phyloP scores from a whole-genome alignment of 2,113 vertebrate species.

The Illadopsis cleaveri region DNA sequence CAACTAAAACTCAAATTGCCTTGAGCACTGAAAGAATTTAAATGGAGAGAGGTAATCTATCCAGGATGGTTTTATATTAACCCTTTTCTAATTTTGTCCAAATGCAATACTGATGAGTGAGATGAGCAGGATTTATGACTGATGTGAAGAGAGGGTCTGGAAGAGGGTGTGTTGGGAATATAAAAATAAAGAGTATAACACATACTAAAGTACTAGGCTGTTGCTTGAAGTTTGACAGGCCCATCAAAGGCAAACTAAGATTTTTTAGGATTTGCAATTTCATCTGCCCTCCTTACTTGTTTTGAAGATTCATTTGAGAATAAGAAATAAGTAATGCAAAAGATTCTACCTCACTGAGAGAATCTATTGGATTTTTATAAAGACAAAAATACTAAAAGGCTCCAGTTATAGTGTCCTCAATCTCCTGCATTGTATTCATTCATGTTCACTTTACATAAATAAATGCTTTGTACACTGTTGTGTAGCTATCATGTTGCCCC shows the following conservation, averaged over 20 bases:
- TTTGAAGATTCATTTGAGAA: constrained; percentile 27
- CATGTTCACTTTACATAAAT: not conserved
- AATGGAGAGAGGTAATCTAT: not conserved
- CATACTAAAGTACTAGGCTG: not conserved
- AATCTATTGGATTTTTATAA: not conserved
- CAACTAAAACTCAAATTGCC: not conserved
- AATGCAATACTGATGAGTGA: constrained; percentile 24
- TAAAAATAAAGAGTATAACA: constrained; percentile 47
- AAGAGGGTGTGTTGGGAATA: constrained; percentile 7
- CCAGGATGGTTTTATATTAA: constrained; percentile 37
- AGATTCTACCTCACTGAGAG: not conserved
- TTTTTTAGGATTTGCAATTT: constrained; percentile 34
- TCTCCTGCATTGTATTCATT: not conserved
- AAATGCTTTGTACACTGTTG: not conserved
- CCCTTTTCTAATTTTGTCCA: constrained; percentile 46
- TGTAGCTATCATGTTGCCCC: not conserved
- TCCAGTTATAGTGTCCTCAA: not conserved
- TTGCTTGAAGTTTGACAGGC: not conserved
- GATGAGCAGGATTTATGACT: constrained; percentile 39
- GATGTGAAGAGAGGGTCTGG: constrained; percentile 23
- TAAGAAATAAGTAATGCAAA: not conserved
- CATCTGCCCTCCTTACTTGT: not conserved
- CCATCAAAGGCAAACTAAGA: constrained; percentile 25
- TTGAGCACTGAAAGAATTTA: constrained; percentile 4
- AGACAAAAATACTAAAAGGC: not conserved